These are phyloP conservation scores for Flexamia atlantica DNA, from an alignment of 2,888 invertebrate species.

Conservation along the genomic window DNA sequence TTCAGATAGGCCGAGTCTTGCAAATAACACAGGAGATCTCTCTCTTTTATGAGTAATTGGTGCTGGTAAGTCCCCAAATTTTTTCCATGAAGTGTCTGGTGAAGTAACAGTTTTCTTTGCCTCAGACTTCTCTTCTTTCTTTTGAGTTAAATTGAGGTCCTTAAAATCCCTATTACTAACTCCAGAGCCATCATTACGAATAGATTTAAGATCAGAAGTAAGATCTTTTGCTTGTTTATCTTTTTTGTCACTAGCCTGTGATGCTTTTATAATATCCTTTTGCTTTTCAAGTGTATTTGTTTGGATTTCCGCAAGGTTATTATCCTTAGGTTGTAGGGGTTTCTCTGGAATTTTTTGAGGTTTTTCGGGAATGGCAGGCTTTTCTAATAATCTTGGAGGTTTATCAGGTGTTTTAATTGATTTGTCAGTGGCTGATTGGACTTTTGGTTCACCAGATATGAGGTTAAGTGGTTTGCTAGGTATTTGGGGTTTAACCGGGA, in stretches of 20 bases:
- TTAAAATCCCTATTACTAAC: slow-evolving; percentile 37
- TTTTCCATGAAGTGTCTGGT: slow-evolving; percentile 75
- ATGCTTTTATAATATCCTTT: not conserved
- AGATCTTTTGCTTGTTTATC: not conserved
- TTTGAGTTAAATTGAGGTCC: slow-evolving; percentile 20
- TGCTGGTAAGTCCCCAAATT: slow-evolving; percentile 78
- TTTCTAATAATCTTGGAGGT: slow-evolving; percentile 30
- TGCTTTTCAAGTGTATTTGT: not conserved
- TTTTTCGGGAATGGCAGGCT: not conserved
- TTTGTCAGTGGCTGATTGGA: slow-evolving; percentile 8
- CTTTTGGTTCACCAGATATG: slow-evolving; percentile 3
- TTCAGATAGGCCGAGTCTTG: slow-evolving; percentile 89
- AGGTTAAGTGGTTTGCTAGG: slow-evolving; percentile 24
- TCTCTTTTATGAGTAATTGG: slow-evolving; percentile 82
- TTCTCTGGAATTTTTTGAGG: slow-evolving; percentile 14
- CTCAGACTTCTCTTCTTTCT: slow-evolving; percentile 69
- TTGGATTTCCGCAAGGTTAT: not conserved
- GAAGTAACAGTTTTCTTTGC: slow-evolving; percentile 70
- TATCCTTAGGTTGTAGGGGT: not conserved
- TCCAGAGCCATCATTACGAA: slow-evolving; percentile 17
- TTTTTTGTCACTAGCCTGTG: not conserved
- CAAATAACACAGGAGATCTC: slow-evolving; percentile 87
- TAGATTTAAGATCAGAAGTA: not conserved
- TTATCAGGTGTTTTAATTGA: slow-evolving; percentile 32
- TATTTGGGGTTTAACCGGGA: slow-evolving; percentile 75